Percentiles rank a stretch among this genome's conserved stretches.
phyloP scores from a whole-genome alignment of 2,797 vertebrate species.

The Phrynocephalus guinanensis region DNA sequence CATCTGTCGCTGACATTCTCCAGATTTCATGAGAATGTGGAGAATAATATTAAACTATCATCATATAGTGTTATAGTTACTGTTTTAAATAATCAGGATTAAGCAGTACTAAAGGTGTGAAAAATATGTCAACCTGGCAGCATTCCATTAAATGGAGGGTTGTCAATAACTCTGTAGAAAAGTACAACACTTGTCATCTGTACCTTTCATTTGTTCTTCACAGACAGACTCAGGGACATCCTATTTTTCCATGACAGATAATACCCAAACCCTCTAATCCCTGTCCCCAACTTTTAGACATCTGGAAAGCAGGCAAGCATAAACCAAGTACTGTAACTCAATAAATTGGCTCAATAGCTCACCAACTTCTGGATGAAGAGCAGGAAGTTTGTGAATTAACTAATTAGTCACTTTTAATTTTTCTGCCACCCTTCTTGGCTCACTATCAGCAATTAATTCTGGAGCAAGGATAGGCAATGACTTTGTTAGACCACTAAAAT shows the following conservation, averaged over 20 bases:
- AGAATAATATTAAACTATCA: background rate
- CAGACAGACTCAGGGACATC: background rate
- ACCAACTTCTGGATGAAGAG: too few relatives aligned
- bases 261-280: slow-evolving; percentile 4
- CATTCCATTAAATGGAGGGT: background rate
- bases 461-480: too few relatives aligned
- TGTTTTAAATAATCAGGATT: background rate
- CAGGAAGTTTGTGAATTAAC: too few relatives aligned
- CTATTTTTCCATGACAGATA: slow-evolving; percentile 13
- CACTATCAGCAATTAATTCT: too few relatives aligned
- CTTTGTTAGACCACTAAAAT: too few relatives aligned
- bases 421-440: too few relatives aligned
- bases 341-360: too few relatives aligned
- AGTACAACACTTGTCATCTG: background rate
- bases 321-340: background rate
- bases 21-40: background rate
- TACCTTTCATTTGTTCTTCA: background rate
- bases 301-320: slow-evolving; percentile 20
- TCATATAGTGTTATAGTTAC: background rate
- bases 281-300: slow-evolving; percentile 1
- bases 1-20: background rate
- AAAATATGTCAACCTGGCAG: background rate
- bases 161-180: background rate
- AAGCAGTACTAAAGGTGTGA: background rate
- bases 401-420: too few relatives aligned